Base-by-base conservation (phyloP, 2,797 vertebrate genomes). In the Phataginus tricuspis region DNA sequence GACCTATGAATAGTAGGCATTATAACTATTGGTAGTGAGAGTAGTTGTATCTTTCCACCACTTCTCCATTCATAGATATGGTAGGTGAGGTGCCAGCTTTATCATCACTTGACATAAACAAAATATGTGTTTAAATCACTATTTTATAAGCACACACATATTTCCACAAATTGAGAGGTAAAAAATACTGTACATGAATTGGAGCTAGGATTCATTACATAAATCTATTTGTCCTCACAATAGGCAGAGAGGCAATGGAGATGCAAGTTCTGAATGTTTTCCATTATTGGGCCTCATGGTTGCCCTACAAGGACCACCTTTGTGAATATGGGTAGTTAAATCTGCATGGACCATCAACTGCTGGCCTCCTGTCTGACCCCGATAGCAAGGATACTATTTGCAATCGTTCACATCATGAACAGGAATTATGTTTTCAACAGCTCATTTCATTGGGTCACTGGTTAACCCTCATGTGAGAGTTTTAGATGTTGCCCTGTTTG, bases 391-490 rank as follows among this genome's bases (percentile, higher is more conserved):
- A 87, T 84, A 71, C 25, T 74, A 27, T 29, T 14, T 55, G 27
- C 31, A 66, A 82, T 96, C 64, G 78, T 21, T 96, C 90, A 87
- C 39, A 77, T 61, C 78, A 55, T 61, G 88, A 96, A 61, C 42
- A 77, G 92, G 63, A 86, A 74, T 86, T n/a, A 69, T 51, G 82
- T 72, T 77, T 90, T 51, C 82, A 91, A 91, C 61, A 84, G 45
- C 23, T 89, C 64, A n/a, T 95, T 91, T 91, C 68, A 94, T 14
- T 89, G 91, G 90, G 79, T 96, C 96, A 96, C 88, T 85, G 94
- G 95, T 37, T 90, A 84, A 49, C 29, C 61, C 72, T 45, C 75
- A 86, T n/a, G 51, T 55, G 25, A 75, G 74, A 75, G 53, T 74
- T 94, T 93, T 53, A 72, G 74, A 66, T 91, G 19, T 11, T 72